Evolutionary conservation across 2,113 vertebrate genomes (phyloP).

Genomic region (Isurus oxyrinchus): DNA sequence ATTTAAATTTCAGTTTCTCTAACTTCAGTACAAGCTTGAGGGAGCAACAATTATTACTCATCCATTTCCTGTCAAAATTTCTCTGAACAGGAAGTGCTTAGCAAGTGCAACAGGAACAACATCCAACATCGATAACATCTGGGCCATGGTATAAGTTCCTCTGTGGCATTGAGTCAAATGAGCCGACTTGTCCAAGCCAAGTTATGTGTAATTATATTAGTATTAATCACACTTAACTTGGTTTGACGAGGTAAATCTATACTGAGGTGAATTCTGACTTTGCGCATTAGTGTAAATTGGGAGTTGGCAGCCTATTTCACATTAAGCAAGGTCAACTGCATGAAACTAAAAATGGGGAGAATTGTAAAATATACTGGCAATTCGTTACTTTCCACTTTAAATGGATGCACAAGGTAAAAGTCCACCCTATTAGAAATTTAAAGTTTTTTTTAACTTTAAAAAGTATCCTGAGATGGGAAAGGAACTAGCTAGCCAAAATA

Average conservation of each 20-base stretch:
- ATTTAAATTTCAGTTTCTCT: neutral
- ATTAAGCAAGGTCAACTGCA: neutral
- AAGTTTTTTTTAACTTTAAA: neutral
- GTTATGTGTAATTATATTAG: neutral
- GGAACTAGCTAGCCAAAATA: too few species aligned
- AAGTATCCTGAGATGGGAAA: neutral
- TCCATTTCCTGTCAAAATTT: neutral
- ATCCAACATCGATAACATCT: slow-evolving; percentile 4
- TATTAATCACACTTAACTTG: neutral
- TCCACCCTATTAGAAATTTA: neutral
- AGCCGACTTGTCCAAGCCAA: neutral
- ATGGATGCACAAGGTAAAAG: neutral
- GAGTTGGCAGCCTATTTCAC: neutral
- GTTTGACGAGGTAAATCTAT: neutral
- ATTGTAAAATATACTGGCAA: neutral
- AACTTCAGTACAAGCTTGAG: neutral
- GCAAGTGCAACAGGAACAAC: neutral
- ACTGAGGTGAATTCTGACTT: neutral
- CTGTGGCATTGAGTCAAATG: neutral
- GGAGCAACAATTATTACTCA: neutral
- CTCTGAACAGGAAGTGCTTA: slow-evolving; percentile 13
- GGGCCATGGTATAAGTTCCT: neutral
- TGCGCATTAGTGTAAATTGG: neutral
- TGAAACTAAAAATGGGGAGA: neutral
- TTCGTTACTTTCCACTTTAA: neutral